These are phyloP conservation scores for Ictalurus furcatus DNA, from an alignment of 2,113 vertebrate species.

Conservation along the genomic window DNA sequence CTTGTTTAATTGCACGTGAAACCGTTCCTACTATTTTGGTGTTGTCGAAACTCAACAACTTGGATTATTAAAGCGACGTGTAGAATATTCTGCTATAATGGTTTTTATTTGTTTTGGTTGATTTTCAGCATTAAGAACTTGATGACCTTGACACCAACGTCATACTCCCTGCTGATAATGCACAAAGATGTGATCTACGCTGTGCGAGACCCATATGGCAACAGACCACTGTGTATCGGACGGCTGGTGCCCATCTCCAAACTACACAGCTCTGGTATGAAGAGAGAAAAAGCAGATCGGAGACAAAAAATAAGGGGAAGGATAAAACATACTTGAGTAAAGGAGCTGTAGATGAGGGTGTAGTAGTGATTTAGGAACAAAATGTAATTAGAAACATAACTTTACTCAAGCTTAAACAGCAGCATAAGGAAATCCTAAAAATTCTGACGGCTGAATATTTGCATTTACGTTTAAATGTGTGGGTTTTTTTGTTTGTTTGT, in stretches of 20 bases:
- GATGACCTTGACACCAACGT: conserved; percentile 93
- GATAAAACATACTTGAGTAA: not conserved
- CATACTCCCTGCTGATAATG: conserved; percentile 94
- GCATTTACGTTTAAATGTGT: not conserved
- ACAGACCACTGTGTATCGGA: conserved; percentile 92
- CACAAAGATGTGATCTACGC: conserved; percentile 94
- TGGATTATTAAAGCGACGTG: not conserved
- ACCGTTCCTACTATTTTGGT: not conserved
- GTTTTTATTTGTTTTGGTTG: conserved; percentile 34
- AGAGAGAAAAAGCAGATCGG: not conserved
- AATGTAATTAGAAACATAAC: not conserved
- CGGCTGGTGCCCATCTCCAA: conserved; percentile 87
- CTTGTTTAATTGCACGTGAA: not conserved
- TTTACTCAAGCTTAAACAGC: not conserved
- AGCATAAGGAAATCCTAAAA: not conserved
- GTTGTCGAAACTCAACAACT: not conserved
- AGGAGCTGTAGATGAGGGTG: not conserved
- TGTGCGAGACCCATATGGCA: conserved; percentile 94
- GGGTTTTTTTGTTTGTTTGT: not conserved
- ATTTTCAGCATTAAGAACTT: conserved; percentile 89
- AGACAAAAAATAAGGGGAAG: not conserved
- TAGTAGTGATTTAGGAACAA: not conserved
- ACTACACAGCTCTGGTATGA: conserved; percentile 73
- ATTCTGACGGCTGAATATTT: not conserved
- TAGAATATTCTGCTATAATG: not conserved